Evolutionary conservation across 1,140 invertebrate species (phyloP).

Genomic region (Pentalonia nigronervosa): DNA sequence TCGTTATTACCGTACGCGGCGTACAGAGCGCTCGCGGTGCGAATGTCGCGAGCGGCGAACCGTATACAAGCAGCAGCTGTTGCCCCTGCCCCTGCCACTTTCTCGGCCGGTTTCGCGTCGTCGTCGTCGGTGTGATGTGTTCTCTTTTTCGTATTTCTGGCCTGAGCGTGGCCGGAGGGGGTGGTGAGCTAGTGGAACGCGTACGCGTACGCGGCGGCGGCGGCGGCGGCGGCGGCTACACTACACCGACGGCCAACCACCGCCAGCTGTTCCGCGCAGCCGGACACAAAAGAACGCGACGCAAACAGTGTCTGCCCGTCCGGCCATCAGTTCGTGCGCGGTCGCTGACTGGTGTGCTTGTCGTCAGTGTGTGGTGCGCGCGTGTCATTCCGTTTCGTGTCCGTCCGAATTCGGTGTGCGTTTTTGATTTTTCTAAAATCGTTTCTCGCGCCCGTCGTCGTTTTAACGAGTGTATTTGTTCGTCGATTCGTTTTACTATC

Average conservation of each 20-base stretch:
- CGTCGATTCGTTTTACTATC: not conserved
- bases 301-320: not conserved
- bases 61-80: not conserved
- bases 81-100: not conserved
- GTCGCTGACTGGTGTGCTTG: not conserved
- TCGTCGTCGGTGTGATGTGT: not conserved
- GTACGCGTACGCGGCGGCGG: too few relatives aligned
- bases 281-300: slow-evolving; percentile 35
- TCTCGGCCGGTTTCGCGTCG: not conserved
- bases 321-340: not conserved
- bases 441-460: not conserved
- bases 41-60: not conserved
- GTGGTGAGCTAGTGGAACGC: not conserved
- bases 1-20: not conserved
- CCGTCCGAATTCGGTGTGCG: not conserved
- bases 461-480: not conserved
- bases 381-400: not conserved
- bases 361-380: not conserved
- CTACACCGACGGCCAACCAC: slow-evolving; percentile 16
- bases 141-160: not conserved
- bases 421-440: not conserved
- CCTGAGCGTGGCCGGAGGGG: not conserved
- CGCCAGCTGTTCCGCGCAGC: slow-evolving; percentile 19
- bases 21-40: not conserved
- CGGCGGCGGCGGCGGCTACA: not conserved